These are phyloP conservation scores for Drosophila neocordata DNA, from an alignment of 1,140 invertebrate genomes.

Conservation along the genomic window DNA sequence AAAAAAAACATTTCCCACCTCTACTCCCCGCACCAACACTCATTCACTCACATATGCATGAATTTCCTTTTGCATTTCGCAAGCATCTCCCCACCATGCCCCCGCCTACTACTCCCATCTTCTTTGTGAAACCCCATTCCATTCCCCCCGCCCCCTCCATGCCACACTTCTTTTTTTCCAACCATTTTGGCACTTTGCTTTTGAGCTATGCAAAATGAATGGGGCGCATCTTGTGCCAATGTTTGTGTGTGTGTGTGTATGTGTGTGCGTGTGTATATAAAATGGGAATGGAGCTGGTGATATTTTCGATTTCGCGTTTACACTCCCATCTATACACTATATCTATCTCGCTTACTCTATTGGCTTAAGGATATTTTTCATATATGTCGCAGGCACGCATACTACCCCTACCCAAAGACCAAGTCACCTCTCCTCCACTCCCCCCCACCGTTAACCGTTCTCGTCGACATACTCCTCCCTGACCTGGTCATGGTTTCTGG, in stretches of 20 bases:
- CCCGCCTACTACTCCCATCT: too few relatives aligned
- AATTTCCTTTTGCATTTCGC: constrained; percentile 75
- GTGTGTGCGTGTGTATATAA: neutral
- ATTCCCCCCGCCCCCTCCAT: neutral
- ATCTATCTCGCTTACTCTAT: constrained; percentile 21
- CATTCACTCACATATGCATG: constrained; percentile 68
- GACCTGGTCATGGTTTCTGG: constrained; percentile 9
- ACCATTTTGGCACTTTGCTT: constrained; percentile 71
- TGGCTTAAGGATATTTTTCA: constrained; percentile 72
- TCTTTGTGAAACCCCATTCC: neutral
- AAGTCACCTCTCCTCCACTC: neutral
- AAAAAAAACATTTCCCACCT: too few relatives aligned
- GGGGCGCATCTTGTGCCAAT: constrained; percentile 29
- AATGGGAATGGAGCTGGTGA: constrained; percentile 20
- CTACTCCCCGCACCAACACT: neutral
- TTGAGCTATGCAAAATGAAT: constrained; percentile 62
- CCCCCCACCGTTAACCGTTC: neutral
- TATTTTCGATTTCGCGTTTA: constrained; percentile 75
- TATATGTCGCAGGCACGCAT: constrained; percentile 71
- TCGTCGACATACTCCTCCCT: constrained; percentile 17
- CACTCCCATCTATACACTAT: constrained; percentile 22
- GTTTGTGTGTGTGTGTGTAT: constrained; percentile 13
- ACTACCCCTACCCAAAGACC: neutral
- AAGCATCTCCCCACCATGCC: constrained; percentile 8
- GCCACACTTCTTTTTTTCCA: constrained; percentile 10